A percentile compares a stretch with the other conserved stretches of the same genome.
Conservation (phyloP, 2,797 vertebrate species). For the Triplophysa bombifrons region DNA sequence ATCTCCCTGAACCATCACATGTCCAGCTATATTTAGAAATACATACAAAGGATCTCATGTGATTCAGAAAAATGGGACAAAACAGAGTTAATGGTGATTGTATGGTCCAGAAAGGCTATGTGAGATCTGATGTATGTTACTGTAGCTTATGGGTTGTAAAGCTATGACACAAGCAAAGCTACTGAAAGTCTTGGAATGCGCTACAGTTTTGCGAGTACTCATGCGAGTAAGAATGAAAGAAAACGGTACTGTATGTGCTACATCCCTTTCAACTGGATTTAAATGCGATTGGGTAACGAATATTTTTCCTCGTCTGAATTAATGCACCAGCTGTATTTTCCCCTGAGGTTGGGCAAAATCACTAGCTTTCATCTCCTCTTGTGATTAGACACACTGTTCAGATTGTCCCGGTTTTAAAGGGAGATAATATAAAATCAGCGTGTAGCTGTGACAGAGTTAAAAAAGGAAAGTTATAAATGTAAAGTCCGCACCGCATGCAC, state of each 20-base stretch:
- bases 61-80: conserved; percentile 65
- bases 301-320: conserved; percentile 53
- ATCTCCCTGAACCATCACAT: conserved; percentile 38
- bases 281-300: conserved; percentile 37
- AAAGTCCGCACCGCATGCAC: neutral
- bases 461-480: conserved; percentile 5
- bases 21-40: conserved; percentile 69
- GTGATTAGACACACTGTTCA: conserved; percentile 27
- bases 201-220: conserved; percentile 41
- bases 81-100: conserved; percentile 61
- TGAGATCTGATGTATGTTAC: neutral
- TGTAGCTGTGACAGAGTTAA: neutral
- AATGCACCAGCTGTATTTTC: conserved; percentile 51
- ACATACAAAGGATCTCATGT: conserved; percentile 57
- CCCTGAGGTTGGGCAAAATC: conserved; percentile 42
- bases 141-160: neutral
- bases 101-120: conserved; percentile 48
- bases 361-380: conserved; percentile 37
- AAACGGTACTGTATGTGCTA: conserved; percentile 46
- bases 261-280: conserved; percentile 44
- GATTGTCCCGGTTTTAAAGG: neutral
- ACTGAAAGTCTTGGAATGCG: conserved; percentile 32
- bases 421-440: conserved; percentile 8
- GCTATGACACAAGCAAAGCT: conserved; percentile 40
- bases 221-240: conserved; percentile 45